Evolutionary conservation across 2,888 invertebrate genomes (phyloP).

Genomic region (Maniola hyperantus): DNA sequence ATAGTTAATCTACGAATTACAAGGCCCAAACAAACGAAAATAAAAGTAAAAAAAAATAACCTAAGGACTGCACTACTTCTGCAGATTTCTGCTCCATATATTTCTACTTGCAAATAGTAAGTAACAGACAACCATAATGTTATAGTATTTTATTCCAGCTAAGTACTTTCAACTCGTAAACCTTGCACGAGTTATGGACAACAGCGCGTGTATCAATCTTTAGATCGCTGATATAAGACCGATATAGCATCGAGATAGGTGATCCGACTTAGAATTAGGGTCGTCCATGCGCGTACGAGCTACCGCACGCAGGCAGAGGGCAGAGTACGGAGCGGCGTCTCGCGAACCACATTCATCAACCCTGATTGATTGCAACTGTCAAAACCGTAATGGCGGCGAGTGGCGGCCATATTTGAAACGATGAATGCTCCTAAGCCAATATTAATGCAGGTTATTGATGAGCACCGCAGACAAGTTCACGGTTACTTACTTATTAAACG

Average conservation of each 20-base stretch:
- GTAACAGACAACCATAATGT: background rate
- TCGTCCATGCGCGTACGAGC: constrained; percentile 37
- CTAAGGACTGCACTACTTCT: too few relatives aligned
- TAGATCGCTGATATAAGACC: constrained; percentile 19
- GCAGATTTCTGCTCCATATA: too few relatives aligned
- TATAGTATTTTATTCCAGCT: background rate
- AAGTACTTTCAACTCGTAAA: constrained; percentile 1
- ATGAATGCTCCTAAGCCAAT: constrained; percentile 74
- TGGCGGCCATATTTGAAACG: constrained; percentile 68
- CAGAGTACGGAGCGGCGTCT: constrained; percentile 39
- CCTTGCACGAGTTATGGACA: background rate
- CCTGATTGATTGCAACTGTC: constrained; percentile 82
- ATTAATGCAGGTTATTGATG: constrained; percentile 77
- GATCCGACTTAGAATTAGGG: constrained; percentile 26
- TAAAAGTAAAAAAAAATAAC: too few relatives aligned
- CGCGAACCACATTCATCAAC: constrained; percentile 77
- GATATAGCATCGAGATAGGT: constrained; percentile 23
- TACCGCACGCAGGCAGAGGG: constrained; percentile 59
- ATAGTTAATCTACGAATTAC: background rate
- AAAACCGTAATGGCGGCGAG: constrained; percentile 77
- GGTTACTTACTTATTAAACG: constrained; percentile 70
- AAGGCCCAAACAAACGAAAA: too few relatives aligned
- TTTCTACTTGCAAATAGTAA: background rate
- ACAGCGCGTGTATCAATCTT: constrained; percentile 2
- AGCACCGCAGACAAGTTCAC: constrained; percentile 65